A percentile compares a stretch with the other conserved stretches of the same genome.
Conservation (phyloP, 92 coral and sea anemone species). For the Epizoanthus rinbou region DNA sequence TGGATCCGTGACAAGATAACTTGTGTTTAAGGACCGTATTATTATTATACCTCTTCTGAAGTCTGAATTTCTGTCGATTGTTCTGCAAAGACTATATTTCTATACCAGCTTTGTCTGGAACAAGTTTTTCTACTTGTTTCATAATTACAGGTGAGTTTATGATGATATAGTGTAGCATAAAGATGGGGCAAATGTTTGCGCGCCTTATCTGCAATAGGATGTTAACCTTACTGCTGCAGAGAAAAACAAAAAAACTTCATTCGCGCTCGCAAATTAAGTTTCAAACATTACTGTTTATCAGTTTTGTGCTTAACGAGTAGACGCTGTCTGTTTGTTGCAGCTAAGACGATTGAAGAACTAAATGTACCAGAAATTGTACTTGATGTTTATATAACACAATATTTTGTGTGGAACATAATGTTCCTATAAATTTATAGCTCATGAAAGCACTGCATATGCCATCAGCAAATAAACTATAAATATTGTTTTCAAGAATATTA, state of each 20-base stretch:
- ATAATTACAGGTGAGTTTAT: conserved; percentile 14
- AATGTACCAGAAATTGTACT: background rate
- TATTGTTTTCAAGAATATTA: no score
- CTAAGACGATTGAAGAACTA: background rate
- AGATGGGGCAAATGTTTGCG: background rate
- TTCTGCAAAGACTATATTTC: background rate
- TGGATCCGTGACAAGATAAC: conserved; percentile 13
- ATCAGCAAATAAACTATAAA: no score
- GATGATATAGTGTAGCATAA: background rate
- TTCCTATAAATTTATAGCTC: no score
- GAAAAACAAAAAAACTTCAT: background rate
- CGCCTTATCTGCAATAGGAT: background rate
- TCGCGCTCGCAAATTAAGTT: background rate
- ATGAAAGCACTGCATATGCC: no score
- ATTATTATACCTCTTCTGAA: no score
- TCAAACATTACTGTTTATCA: background rate
- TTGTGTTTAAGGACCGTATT: background rate
- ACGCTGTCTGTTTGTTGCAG: background rate
- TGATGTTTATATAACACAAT: background rate
- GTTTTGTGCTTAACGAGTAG: background rate
- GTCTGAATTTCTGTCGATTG: no score
- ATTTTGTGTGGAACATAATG: no score
- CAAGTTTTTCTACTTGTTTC: background rate
- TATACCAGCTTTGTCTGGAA: background rate
- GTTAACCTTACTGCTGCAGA: background rate